These are phyloP conservation scores for Bombyx huttoni DNA, from an alignment of 2,888 invertebrate species.

Conservation along the genomic window DNA sequence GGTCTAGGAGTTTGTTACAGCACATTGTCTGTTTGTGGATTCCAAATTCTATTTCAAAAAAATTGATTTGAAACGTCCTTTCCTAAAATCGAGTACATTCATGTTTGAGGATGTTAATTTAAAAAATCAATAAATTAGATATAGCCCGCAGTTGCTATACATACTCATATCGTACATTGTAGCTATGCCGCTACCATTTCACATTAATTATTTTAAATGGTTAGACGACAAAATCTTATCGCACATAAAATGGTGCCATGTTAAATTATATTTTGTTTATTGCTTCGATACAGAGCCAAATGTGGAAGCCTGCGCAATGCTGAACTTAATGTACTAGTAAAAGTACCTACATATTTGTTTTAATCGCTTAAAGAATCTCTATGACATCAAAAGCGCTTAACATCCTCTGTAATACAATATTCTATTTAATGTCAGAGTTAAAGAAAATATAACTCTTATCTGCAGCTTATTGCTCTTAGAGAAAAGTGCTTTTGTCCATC, in stretches of 20 bases:
- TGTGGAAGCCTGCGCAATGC: neutral
- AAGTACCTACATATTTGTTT: neutral
- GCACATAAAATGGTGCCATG: neutral
- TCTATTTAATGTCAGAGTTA: neutral
- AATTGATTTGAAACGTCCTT: too few relatives aligned
- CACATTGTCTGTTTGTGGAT: too few relatives aligned
- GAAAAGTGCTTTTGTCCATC: conserved; percentile 49
- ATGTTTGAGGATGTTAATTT: too few relatives aligned
- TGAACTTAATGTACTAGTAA: neutral
- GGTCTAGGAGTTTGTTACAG: neutral
- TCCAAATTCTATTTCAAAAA: too few relatives aligned
- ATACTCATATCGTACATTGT: too few relatives aligned
- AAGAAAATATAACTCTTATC: conserved; percentile 21
- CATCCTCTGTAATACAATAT: neutral
- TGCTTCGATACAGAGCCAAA: neutral
- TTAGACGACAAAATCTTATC: neutral
- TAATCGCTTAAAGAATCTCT: neutral
- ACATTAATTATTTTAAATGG: neutral
- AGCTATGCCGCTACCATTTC: neutral
- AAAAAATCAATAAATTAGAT: too few relatives aligned
- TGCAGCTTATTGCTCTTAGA: conserved; percentile 25
- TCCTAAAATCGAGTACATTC: too few relatives aligned
- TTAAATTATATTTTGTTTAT: neutral
- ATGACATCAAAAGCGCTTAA: neutral
- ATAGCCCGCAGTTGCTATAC: too few relatives aligned